Conservation (phyloP, 2,113 vertebrate genomes). For the Actinemys pallida region DNA sequence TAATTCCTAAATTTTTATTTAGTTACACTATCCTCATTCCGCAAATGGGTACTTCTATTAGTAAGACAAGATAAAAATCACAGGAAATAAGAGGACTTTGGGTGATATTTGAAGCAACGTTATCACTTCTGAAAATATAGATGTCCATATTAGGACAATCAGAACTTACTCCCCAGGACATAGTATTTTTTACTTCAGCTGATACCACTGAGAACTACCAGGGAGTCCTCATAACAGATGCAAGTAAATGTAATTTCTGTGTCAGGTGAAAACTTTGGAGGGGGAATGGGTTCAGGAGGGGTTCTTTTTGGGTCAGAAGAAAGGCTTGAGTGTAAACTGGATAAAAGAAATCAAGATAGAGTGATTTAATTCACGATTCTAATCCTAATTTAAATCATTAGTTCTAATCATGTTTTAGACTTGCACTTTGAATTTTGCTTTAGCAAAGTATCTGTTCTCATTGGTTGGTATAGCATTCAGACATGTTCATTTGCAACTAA, state of each 20-base stretch:
- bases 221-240: not conserved
- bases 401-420: not conserved
- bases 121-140: not conserved
- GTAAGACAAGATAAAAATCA: not conserved
- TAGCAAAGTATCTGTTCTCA: not conserved
- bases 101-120: rapidly evolving
- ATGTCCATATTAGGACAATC: not conserved
- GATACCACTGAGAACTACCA: rapidly evolving
- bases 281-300: not conserved
- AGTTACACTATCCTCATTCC: not conserved
- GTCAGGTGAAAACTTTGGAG: not conserved
- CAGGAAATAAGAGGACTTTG: rapidly evolving
- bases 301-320: rapidly evolving
- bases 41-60: not conserved
- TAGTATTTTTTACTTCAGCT: not conserved
- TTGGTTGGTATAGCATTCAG: not conserved
- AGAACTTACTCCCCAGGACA: not conserved
- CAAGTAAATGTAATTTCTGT: too few relatives aligned
- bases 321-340: not conserved
- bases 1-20: not conserved
- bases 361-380: not conserved
- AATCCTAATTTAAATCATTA: not conserved
- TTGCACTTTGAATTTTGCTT: not conserved
- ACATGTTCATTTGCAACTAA: constrained; percentile 44
- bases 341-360: not conserved